Evolutionary conservation across 2,888 invertebrate genomes (phyloP).

Genomic region (Enoplolaimus lenunculus): DNA sequence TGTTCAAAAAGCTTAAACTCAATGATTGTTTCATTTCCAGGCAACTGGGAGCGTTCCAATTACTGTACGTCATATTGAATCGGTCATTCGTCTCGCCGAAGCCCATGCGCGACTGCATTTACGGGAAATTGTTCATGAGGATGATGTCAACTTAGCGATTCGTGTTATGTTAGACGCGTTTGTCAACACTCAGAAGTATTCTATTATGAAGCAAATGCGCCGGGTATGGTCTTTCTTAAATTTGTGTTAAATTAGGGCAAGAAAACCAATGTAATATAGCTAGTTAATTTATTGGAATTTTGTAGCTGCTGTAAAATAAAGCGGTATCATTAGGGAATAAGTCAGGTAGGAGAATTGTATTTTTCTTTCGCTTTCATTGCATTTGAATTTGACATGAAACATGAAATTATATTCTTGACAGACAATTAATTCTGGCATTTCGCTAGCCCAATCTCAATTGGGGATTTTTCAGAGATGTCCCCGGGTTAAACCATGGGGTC

Average conservation of each 20-base stretch:
- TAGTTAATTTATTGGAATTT: too few species aligned
- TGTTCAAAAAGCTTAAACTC: background rate
- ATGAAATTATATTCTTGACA: too few species aligned
- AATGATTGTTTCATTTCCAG: conserved; percentile 45
- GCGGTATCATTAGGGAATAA: too few species aligned
- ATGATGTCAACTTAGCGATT: conserved; percentile 92
- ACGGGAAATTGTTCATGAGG: conserved; percentile 63
- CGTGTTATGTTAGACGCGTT: conserved; percentile 94
- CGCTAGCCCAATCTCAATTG: too few species aligned
- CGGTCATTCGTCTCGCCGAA: conserved; percentile 92
- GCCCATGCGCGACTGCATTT: conserved; percentile 91
- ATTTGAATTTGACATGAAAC: too few species aligned
- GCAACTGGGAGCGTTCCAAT: conserved; percentile 90
- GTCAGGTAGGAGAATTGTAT: background rate
- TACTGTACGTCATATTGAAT: conserved; percentile 93
- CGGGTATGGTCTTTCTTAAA: conserved; percentile 50
- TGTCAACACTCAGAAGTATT: conserved; percentile 94
- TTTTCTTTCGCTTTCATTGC: too few species aligned
- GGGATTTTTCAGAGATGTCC: too few species aligned
- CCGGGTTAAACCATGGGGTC: too few species aligned
- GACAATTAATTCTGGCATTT: too few species aligned
- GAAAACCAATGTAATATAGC: too few species aligned
- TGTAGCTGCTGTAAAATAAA: too few species aligned
- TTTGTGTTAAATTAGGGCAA: too few species aligned
- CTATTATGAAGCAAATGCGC: conserved; percentile 88